A percentile compares a stretch with the other conserved stretches of the same genome.
Conservation (phyloP, 30 jellyfish, hydroid and myxozoan genomes). For the Turritopsis rubra region DNA sequence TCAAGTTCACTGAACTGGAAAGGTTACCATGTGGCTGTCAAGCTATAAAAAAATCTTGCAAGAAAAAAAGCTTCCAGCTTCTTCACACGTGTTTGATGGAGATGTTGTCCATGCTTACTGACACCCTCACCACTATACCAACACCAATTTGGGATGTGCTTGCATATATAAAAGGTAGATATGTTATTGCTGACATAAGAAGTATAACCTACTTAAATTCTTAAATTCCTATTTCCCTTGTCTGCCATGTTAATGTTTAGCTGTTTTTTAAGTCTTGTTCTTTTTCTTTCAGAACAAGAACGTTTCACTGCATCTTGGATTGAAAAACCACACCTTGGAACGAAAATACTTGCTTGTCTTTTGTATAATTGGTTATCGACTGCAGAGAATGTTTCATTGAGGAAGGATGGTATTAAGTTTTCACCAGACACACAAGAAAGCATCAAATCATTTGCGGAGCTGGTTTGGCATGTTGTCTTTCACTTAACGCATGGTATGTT, state of each 20-base stretch:
- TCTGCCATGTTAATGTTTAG: neutral
- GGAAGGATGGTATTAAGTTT: constrained; percentile 24
- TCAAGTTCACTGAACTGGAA: constrained; percentile 56
- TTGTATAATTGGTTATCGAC: constrained; percentile 63
- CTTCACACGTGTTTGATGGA: constrained; percentile 57
- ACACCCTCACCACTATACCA: constrained; percentile 50
- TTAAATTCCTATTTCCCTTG: neutral
- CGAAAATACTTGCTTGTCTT: constrained; percentile 58
- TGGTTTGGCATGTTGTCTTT: constrained; percentile 77
- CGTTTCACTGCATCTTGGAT: constrained; percentile 30
- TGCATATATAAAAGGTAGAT: constrained; percentile 51
- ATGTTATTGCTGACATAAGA: neutral
- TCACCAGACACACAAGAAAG: constrained; percentile 43
- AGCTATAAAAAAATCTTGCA: constrained; percentile 28
- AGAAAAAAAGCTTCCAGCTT: constrained; percentile 19
- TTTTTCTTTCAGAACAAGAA: constrained; percentile 29
- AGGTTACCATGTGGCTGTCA: constrained; percentile 94
- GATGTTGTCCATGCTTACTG: constrained; percentile 42
- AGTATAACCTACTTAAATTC: neutral
- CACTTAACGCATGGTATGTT: constrained; percentile 50
- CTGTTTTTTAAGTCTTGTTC: neutral
- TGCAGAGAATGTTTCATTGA: constrained; percentile 38
- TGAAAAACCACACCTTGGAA: constrained; percentile 25
- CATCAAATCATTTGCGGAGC: constrained; percentile 69
- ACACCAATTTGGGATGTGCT: constrained; percentile 50